Evolutionary conservation across 2,113 vertebrate species (phyloP).

Genomic region (Lagopus leucura): DNA sequence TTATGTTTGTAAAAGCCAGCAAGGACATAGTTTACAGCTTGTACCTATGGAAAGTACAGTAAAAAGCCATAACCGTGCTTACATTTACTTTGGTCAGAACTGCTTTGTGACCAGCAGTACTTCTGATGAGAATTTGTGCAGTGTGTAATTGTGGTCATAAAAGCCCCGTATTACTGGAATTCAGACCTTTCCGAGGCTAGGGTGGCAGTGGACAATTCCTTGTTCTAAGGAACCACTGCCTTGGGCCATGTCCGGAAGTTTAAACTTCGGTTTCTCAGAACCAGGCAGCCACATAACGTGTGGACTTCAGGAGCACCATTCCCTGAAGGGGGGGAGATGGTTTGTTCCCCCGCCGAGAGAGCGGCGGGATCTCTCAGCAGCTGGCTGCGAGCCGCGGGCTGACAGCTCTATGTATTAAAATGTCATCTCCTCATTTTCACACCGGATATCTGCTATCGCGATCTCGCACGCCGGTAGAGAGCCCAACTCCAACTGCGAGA

Average conservation of each 20-base stretch:
- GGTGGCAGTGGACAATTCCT: neutral
- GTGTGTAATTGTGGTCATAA: conserved; percentile 46
- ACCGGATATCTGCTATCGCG: neutral
- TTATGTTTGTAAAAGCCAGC: neutral
- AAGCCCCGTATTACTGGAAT: conserved; percentile 9
- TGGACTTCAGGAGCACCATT: neutral
- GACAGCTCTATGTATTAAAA: conserved; percentile 65
- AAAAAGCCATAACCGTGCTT: neutral
- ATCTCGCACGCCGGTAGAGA: neutral
- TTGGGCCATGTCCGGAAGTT: neutral
- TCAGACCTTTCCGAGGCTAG: neutral
- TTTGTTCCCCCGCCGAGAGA: conserved; percentile 33
- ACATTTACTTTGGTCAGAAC: conserved; percentile 12
- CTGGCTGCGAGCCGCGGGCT: neutral
- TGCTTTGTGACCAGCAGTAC: conserved; percentile 13
- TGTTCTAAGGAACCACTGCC: conserved; percentile 10
- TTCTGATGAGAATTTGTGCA: conserved; percentile 49
- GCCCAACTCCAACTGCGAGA: neutral
- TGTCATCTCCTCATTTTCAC: conserved; percentile 63
- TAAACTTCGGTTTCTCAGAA: conserved; percentile 15
- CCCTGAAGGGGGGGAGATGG: neutral
- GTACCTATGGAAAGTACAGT: conserved; percentile 5
- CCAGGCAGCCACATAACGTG: neutral
- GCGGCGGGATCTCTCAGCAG: neutral
- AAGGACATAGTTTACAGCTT: neutral